A percentile compares a stretch with the other conserved stretches of the same genome.
These are phyloP conservation scores for Dynastes grantii DNA, from an alignment of 2,888 invertebrate species.

Conservation along the genomic window DNA sequence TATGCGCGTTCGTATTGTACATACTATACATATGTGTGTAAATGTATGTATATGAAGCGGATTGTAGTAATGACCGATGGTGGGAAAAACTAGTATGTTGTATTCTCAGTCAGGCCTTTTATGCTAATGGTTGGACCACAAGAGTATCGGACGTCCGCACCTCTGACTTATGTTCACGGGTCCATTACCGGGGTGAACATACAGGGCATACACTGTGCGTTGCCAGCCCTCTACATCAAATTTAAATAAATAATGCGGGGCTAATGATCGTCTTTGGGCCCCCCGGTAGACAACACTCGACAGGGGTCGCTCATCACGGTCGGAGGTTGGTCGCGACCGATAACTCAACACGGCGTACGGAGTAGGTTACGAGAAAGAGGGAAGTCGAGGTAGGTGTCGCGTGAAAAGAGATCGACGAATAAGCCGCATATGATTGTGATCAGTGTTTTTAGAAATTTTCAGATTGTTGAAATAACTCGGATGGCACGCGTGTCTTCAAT, in stretches of 20 bases:
- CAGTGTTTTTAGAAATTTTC: slow-evolving; percentile 39
- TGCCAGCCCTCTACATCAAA: slow-evolving; percentile 59
- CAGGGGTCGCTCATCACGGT: slow-evolving; percentile 62
- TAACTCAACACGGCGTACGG: slow-evolving; percentile 34
- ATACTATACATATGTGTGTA: not conserved
- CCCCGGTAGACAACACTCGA: slow-evolving; percentile 51
- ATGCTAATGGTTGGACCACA: slow-evolving; percentile 63
- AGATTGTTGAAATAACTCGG: slow-evolving; percentile 37
- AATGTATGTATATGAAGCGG: slow-evolving; percentile 50
- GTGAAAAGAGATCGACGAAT: slow-evolving; percentile 18
- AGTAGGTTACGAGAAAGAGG: slow-evolving; percentile 15
- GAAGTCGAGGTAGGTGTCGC: not conserved
- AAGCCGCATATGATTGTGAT: slow-evolving; percentile 21
- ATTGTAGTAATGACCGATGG: slow-evolving; percentile 66
- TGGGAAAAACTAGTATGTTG: slow-evolving; percentile 69
- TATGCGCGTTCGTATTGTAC: slow-evolving; percentile 5
- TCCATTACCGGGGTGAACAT: slow-evolving; percentile 59
- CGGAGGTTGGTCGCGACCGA: slow-evolving; percentile 50
- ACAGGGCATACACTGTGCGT: slow-evolving; percentile 50
- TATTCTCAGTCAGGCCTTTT: slow-evolving; percentile 67
- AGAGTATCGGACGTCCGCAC: slow-evolving; percentile 59
- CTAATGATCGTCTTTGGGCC: slow-evolving; percentile 58
- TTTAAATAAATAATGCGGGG: slow-evolving; percentile 60
- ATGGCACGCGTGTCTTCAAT: slow-evolving; percentile 42
- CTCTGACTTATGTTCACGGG: slow-evolving; percentile 57